These are phyloP conservation scores for Thereva unica DNA, from an alignment of 2,888 invertebrate species.

Conservation along the genomic window DNA sequence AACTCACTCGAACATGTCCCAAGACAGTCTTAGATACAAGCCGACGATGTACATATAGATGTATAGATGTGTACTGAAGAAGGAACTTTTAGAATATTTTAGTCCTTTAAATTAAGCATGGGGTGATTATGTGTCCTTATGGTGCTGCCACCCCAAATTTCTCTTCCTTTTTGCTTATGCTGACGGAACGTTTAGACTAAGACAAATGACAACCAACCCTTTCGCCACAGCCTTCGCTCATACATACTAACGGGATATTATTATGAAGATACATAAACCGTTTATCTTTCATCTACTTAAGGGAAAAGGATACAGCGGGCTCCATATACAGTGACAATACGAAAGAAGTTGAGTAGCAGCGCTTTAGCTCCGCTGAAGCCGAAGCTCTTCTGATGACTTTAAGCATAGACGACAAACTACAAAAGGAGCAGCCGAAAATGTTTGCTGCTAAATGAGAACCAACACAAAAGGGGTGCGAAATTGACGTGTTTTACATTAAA, in stretches of 20 bases:
- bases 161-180: background rate
- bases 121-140: conserved; percentile 43
- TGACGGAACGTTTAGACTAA: conserved; percentile 31
- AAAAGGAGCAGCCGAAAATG: conserved; percentile 41
- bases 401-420: conserved; percentile 36
- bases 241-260: conserved; percentile 39
- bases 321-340: conserved; percentile 17
- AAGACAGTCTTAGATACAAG: conserved; percentile 6
- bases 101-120: conserved; percentile 42
- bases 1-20: conserved; percentile 23
- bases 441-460: conserved; percentile 39
- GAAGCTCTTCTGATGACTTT: conserved; percentile 25
- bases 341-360: conserved; percentile 36
- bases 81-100: conserved; percentile 41
- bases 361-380: conserved; percentile 21
- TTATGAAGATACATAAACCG: conserved; percentile 43
- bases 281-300: conserved; percentile 36
- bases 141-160: conserved; percentile 14
- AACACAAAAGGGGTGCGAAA: conserved; percentile 38
- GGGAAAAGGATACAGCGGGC: background rate
- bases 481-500: conserved; percentile 38
- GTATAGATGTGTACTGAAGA: conserved; percentile 4
- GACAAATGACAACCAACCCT: conserved; percentile 41
- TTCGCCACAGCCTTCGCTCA: conserved; percentile 32
- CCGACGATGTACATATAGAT: conserved; percentile 10